These are phyloP conservation scores for Takifugu flavidus DNA, from an alignment of 2,113 vertebrate genomes.

Conservation along the genomic window DNA sequence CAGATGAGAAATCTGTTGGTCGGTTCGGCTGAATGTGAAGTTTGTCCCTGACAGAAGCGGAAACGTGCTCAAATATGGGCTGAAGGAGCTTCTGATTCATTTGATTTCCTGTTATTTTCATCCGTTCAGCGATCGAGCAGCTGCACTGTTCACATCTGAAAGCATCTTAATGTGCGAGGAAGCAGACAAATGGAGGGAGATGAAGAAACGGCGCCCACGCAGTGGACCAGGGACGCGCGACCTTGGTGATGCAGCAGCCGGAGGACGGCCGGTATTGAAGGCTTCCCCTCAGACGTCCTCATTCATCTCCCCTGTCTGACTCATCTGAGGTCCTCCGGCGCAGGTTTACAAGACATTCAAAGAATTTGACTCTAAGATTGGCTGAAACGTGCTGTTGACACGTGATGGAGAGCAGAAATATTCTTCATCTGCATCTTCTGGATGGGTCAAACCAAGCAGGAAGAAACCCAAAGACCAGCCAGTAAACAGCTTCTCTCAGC, in stretches of 20 bases:
- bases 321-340: conserved; percentile 32
- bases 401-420: too few relatives aligned
- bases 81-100: too few relatives aligned
- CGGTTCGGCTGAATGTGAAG: too few relatives aligned
- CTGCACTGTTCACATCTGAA: neutral
- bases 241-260: conserved; percentile 29
- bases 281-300: neutral
- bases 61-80: too few relatives aligned
- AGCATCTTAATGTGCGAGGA: conserved; percentile 8
- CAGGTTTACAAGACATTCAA: neutral
- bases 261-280: conserved; percentile 3
- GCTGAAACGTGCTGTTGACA: neutral
- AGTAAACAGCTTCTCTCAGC: too few relatives aligned
- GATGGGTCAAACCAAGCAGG: too few relatives aligned
- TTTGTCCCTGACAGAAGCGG: too few relatives aligned
- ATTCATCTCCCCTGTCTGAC: conserved; percentile 7
- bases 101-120: neutral
- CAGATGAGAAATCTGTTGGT: too few relatives aligned
- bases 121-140: neutral
- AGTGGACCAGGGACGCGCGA: conserved; percentile 11
- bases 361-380: conserved; percentile 4
- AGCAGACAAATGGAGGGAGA: conserved; percentile 24
- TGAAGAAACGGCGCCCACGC: conserved; percentile 28
- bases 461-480: too few relatives aligned
- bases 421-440: too few relatives aligned